Base-by-base conservation (phyloP, 1,140 invertebrate species). In the Stratiolaelaps scimitus region DNA sequence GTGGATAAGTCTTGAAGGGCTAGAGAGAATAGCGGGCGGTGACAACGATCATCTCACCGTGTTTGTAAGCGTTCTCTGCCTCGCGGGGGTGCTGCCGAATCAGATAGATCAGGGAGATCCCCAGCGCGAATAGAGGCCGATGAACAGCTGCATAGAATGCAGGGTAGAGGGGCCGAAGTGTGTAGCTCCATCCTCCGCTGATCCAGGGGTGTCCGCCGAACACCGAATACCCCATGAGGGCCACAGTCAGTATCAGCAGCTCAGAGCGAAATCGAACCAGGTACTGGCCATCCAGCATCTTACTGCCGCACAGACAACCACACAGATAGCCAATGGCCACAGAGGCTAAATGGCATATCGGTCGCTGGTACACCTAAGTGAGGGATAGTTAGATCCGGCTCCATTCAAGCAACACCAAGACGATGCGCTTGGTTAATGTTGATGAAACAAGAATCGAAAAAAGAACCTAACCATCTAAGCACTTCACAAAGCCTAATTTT, bases 161-260 rank as follows among this genome's bases (percentile, higher is more conserved):
- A 15, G 53, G 53, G 34, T 60, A 60, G 53, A 60, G 4, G 15
- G 53, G 53, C 15, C 53, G 53, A 29, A 29, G 15, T 34, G 53
- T 60, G 23, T 60, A 60, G 23, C 26, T 23, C 53, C 53, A 60
- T 15, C 17, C 26, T 15, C 53, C 17, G 10, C 53, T 60, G 4
- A 60, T 60, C 53, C 53, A 60, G 26, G 53, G 53, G 23, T 60
- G 53, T 19, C 53, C 53, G 1, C 53, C 53, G 15, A 60, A 60
- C 17, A 26, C 23, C 15, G 53, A n/a, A 34, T 60, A 60, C 15
- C 26, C 15, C 53, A 60, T 60, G 15, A 23, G 15, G 10, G 10
- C 15, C 23, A 26, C 34, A 15, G 53, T 17, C 26, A 60, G 34
- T 15, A 60, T 34, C 26, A 29, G 34, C 26, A 60, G 23, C 10